These are phyloP conservation scores for Esox lucius DNA, from an alignment of 2,797 vertebrate species.

Conservation along the genomic window DNA sequence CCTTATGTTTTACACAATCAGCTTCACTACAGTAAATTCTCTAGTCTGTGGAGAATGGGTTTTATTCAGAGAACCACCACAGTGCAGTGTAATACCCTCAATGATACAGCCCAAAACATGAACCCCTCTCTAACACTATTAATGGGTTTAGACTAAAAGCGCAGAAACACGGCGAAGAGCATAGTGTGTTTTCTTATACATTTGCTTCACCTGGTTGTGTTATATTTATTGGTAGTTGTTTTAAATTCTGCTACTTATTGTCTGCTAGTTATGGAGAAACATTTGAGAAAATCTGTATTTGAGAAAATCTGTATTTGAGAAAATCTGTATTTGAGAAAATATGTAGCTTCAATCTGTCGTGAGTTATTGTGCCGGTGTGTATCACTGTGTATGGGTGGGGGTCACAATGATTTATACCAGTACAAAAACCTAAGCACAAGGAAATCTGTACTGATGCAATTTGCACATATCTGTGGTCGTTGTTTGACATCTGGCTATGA, in stretches of 20 bases:
- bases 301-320: too few relatives aligned
- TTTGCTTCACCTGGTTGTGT: neutral
- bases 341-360: neutral
- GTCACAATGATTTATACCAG: neutral
- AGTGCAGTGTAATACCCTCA: neutral
- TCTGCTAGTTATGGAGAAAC: too few relatives aligned
- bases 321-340: too few relatives aligned
- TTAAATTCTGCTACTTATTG: neutral
- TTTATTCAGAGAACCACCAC: neutral
- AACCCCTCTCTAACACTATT: neutral
- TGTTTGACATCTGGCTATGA: too few relatives aligned
- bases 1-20: neutral
- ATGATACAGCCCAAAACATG: neutral
- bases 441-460: too few relatives aligned
- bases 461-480: too few relatives aligned
- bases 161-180: neutral
- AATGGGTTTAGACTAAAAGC: neutral
- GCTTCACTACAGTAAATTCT: neutral
- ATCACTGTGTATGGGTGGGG: too few relatives aligned
- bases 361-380: slow-evolving; percentile 38
- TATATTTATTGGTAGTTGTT: neutral
- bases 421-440: slow-evolving; percentile 36
- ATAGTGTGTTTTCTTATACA: neutral
- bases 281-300: too few relatives aligned
- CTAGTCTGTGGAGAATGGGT: neutral